A percentile compares a stretch with the other conserved stretches of the same genome.
Conservation (phyloP, 2,888 invertebrate genomes). For the Eupithecia insigniata region DNA sequence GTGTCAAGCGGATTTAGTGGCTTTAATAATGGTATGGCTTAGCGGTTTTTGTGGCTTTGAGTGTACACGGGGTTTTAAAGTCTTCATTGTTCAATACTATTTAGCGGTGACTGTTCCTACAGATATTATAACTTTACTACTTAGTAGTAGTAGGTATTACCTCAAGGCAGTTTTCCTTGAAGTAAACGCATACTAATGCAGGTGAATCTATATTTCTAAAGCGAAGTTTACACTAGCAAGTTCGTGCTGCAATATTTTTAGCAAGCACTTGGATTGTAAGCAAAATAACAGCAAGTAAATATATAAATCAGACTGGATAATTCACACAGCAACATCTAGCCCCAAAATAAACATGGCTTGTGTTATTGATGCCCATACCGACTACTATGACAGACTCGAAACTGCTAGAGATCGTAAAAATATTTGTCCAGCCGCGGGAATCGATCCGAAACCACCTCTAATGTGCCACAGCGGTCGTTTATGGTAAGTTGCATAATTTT, state of each 20-base stretch:
- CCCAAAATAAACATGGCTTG: not conserved
- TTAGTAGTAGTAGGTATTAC: not conserved
- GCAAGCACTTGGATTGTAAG: not conserved
- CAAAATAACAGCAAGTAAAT: not conserved
- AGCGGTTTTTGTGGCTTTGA: not conserved
- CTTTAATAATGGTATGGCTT: not conserved
- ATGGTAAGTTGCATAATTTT: not conserved
- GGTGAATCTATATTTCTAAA: not conserved
- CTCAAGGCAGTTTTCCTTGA: constrained; percentile 4
- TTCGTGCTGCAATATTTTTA: not conserved
- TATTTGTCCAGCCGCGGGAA: not conserved
- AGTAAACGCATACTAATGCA: constrained; percentile 2
- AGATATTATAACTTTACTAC: not conserved
- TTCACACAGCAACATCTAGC: not conserved
- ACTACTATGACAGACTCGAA: not conserved
- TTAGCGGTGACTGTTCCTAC: not conserved
- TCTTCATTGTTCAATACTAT: not conserved
- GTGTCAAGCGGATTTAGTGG: not conserved
- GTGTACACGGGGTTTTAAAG: not conserved
- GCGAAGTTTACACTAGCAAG: not conserved
- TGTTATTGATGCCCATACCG: too few relatives aligned
- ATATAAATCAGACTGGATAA: not conserved
- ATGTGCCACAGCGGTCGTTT: not conserved
- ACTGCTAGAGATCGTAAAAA: not conserved
- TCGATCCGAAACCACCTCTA: not conserved